Evolutionary conservation across 2,113 vertebrate genomes (phyloP).

Genomic region (Passer domesticus): DNA sequence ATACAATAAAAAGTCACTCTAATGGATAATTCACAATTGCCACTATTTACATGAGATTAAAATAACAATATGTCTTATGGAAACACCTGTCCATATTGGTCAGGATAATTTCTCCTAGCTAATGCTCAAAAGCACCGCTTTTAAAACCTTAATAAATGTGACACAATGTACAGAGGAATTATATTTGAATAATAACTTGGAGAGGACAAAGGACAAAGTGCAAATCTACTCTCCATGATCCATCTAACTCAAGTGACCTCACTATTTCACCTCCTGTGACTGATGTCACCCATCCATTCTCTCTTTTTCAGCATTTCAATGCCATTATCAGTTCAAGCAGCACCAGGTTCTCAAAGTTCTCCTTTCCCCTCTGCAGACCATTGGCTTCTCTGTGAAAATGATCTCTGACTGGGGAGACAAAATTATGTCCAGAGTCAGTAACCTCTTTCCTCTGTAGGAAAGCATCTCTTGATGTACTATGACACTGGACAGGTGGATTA

Average conservation of each 20-base stretch:
- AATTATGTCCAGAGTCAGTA: neutral
- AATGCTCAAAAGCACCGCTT: neutral
- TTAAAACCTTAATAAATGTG: neutral
- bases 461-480: neutral
- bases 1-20: neutral
- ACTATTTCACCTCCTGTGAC: neutral
- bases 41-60: neutral
- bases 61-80: neutral
- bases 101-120: neutral
- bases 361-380: neutral
- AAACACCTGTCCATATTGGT: neutral
- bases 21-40: neutral
- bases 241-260: neutral
- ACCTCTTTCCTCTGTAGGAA: neutral
- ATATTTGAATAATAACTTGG: conserved; percentile 16
- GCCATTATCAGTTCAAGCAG: neutral
- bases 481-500: neutral
- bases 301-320: neutral
- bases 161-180: neutral
- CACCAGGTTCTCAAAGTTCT: neutral
- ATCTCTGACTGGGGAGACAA: neutral
- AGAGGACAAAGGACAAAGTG: conserved; percentile 5
- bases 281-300: neutral
- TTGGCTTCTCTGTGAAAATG: neutral
- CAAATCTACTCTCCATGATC: neutral